Evolutionary conservation across 2,888 invertebrate species (phyloP).

Genomic region (Elegia similella): DNA sequence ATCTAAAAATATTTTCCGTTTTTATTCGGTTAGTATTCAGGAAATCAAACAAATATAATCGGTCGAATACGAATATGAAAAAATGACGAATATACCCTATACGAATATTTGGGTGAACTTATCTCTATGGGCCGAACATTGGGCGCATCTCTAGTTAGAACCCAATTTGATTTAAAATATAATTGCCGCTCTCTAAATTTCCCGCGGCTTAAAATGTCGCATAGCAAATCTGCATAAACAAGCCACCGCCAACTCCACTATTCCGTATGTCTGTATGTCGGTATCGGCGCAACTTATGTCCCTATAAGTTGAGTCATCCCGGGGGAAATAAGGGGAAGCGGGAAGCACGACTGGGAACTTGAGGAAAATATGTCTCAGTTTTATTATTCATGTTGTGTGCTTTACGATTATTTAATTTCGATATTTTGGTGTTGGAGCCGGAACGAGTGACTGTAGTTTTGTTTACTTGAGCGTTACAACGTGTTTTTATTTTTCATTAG

Average conservation of each 20-base stretch:
- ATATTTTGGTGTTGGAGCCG: conserved; percentile 27
- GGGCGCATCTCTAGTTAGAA: no score
- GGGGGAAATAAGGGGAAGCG: conserved; percentile 75
- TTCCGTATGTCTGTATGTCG: conserved; percentile 36
- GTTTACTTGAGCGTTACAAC: not conserved
- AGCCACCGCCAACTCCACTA: conserved; percentile 25
- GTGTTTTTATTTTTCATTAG: not conserved
- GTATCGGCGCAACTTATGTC: conserved; percentile 70
- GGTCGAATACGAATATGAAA: no score
- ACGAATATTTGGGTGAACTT: no score
- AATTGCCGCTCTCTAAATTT: not conserved
- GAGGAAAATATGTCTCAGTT: conserved; percentile 68
- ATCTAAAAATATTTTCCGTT: no score
- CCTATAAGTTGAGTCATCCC: conserved; percentile 74
- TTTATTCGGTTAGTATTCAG: no score
- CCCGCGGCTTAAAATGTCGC: conserved; percentile 1
- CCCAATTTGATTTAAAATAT: not conserved
- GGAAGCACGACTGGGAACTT: conserved; percentile 66
- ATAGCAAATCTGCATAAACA: conserved; percentile 5
- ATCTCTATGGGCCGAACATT: no score
- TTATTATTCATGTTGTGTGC: conserved; percentile 50
- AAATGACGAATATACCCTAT: no score
- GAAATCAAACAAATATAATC: no score
- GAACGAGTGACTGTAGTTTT: not conserved
- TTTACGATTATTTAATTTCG: conserved; percentile 48